A percentile compares a stretch with the other conserved stretches of the same genome.
phyloP scores from a whole-genome alignment of 2,888 invertebrate species.

The Pteria penguin region DNA sequence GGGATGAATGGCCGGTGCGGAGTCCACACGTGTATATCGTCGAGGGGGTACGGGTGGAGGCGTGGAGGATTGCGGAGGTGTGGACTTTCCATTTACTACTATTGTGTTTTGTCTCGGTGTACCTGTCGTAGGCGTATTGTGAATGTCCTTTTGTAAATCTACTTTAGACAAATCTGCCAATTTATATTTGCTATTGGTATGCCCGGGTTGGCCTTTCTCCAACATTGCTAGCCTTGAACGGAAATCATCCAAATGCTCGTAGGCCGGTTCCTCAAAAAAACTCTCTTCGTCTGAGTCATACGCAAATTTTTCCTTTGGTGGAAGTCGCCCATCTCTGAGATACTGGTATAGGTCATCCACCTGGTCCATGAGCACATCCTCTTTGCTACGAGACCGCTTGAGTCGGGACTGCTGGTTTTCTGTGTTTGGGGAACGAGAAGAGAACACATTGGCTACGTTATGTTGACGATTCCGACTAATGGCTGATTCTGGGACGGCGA shows the following conservation, averaged over 20 bases:
- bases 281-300: slow-evolving; percentile 77
- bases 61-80: slow-evolving; percentile 9
- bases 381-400: slow-evolving; percentile 82
- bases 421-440: slow-evolving; percentile 23
- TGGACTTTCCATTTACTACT: slow-evolving; percentile 3
- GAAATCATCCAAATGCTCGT: slow-evolving; percentile 73
- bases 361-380: slow-evolving; percentile 88
- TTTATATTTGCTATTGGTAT: slow-evolving; percentile 59
- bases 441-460: slow-evolving; percentile 64
- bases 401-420: slow-evolving; percentile 32
- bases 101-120: neutral
- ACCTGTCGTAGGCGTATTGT: slow-evolving; percentile 8
- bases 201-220: slow-evolving; percentile 63
- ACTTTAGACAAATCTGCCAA: slow-evolving; percentile 54
- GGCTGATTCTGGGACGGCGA: slow-evolving; percentile 70
- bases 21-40: slow-evolving; percentile 55
- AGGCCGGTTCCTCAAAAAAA: slow-evolving; percentile 78
- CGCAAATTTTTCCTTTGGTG: slow-evolving; percentile 82
- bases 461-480: slow-evolving; percentile 60
- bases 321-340: slow-evolving; percentile 93
- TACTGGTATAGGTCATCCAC: slow-evolving; percentile 98
- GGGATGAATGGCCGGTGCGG: slow-evolving; percentile 47
- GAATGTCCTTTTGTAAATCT: slow-evolving; percentile 13
- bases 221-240: slow-evolving; percentile 65
- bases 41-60: slow-evolving; percentile 61